Conservation (phyloP, 2,113 vertebrate species). For the Muntiacus reevesi region DNA sequence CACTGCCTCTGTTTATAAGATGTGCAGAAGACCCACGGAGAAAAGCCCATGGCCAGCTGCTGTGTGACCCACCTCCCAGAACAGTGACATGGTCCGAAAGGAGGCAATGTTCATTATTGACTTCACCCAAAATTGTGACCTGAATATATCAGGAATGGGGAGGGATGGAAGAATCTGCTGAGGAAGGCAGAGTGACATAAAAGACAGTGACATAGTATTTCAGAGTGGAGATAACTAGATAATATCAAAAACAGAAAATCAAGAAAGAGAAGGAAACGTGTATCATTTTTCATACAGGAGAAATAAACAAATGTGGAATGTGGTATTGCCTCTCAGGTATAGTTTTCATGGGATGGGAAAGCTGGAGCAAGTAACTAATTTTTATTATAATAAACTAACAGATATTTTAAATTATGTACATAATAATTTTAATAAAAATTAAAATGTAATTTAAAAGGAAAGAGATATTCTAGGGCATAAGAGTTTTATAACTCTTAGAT, state of each 20-base stretch:
- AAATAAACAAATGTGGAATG: not conserved
- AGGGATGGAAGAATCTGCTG: not conserved
- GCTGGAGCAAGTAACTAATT: not conserved
- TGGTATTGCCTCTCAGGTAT: not conserved
- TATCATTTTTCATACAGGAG: not conserved
- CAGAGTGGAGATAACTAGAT: not conserved
- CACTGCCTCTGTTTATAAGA: not conserved
- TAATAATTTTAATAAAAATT: conserved; percentile 1
- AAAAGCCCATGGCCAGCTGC: not conserved
- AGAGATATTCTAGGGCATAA: not conserved
- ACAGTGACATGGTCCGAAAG: not conserved
- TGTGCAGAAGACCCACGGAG: not conserved
- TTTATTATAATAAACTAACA: not conserved
- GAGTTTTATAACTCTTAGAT: not conserved
- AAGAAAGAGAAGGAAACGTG: not conserved
- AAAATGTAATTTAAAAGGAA: not conserved
- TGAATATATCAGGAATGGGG: not conserved
- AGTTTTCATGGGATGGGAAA: not conserved
- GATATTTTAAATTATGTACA: not conserved
- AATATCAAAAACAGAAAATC: not conserved
- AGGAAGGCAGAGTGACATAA: not conserved
- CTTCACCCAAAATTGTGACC: not conserved
- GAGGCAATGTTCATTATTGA: not conserved
- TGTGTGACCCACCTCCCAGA: not conserved
- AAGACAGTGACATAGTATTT: not conserved